Evolutionary conservation across 2,888 invertebrate species (phyloP).

Genomic region (Vanessa cardui): DNA sequence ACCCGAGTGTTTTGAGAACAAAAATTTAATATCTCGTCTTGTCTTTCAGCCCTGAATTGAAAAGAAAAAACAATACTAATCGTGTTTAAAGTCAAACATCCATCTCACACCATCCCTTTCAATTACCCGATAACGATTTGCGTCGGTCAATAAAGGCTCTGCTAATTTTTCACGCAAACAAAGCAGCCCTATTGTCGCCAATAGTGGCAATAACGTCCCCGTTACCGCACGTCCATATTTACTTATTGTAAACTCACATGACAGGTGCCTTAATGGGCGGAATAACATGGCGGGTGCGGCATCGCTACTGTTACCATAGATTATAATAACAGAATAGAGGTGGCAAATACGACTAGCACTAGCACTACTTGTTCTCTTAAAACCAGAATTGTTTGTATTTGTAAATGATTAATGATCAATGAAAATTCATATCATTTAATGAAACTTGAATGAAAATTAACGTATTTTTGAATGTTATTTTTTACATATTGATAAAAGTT

Average conservation of each 20-base stretch:
- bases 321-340: slow-evolving; percentile 29
- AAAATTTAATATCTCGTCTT: neutral
- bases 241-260: slow-evolving; percentile 83
- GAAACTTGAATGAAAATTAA: too few species aligned
- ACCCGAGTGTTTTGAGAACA: too few species aligned
- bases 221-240: slow-evolving; percentile 72
- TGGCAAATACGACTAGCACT: neutral
- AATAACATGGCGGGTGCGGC: slow-evolving; percentile 80
- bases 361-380: too few species aligned
- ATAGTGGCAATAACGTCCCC: slow-evolving; percentile 73
- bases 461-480: too few species aligned
- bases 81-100: slow-evolving; percentile 32
- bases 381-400: too few species aligned
- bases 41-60: too few species aligned
- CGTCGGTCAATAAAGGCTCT: slow-evolving; percentile 49
- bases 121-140: slow-evolving; percentile 49
- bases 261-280: slow-evolving; percentile 80
- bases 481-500: too few species aligned
- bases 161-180: slow-evolving; percentile 74
- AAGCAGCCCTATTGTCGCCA: slow-evolving; percentile 63
- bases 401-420: too few species aligned
- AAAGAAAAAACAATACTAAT: neutral
- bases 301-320: slow-evolving; percentile 53
- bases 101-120: slow-evolving; percentile 27
- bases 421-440: too few species aligned